Conservation (phyloP, 1,140 invertebrate species). For the Drosophila pseudoobscura region DNA sequence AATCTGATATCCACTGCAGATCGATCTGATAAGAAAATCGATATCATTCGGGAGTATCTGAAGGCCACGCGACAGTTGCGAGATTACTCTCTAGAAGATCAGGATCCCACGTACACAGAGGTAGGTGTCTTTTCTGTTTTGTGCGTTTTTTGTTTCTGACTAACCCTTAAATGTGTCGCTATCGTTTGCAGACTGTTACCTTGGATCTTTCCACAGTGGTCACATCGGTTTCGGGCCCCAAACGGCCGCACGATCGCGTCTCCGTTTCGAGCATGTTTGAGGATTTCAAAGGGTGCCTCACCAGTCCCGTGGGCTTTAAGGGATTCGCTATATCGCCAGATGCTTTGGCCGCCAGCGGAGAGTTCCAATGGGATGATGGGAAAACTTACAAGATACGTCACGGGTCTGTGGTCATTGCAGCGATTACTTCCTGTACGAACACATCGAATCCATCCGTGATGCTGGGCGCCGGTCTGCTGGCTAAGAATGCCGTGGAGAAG, state of each 20-base stretch:
- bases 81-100: constrained; percentile 89
- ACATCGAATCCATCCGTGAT: constrained; percentile 99
- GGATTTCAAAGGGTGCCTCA: constrained; percentile 94
- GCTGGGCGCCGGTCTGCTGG: constrained; percentile 96
- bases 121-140: constrained; percentile 65
- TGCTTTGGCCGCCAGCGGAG: constrained; percentile 87
- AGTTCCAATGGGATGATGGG: constrained; percentile 93
- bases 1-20: constrained; percentile 85
- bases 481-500: constrained; percentile 96
- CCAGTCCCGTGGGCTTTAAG: constrained; percentile 97
- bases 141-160: background rate
- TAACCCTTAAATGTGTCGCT: background rate
- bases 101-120: constrained; percentile 95
- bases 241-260: constrained; percentile 97
- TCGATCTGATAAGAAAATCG: constrained; percentile 91
- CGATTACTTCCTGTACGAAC: constrained; percentile 99
- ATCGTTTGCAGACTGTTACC: constrained; percentile 87
- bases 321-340: constrained; percentile 93
- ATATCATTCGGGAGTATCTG: constrained; percentile 94
- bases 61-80: constrained; percentile 91
- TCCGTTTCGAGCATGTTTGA: constrained; percentile 94
- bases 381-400: constrained; percentile 93
- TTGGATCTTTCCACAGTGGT: constrained; percentile 95
- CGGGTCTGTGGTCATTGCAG: constrained; percentile 98
- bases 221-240: constrained; percentile 97